These are phyloP conservation scores for Cricetomys ansorgei DNA, from an alignment of 2,113 vertebrate species.

Conservation along the genomic window DNA sequence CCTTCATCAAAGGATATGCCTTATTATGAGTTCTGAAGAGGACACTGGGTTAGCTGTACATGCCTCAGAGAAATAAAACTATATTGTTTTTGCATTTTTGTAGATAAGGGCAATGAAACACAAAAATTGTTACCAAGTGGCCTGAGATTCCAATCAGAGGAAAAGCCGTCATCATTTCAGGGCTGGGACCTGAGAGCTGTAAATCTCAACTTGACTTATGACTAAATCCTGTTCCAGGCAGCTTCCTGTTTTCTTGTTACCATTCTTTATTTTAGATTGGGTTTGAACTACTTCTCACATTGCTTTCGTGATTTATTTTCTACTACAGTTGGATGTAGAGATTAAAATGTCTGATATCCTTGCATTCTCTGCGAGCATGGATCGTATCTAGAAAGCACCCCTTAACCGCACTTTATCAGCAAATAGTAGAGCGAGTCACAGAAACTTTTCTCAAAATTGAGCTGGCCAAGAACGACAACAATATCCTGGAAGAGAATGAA, in stretches of 20 bases:
- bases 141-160: conserved; percentile 5
- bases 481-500: background rate
- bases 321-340: conserved; percentile 58
- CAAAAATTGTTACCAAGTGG: background rate
- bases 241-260: conserved; percentile 77
- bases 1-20: background rate
- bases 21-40: background rate
- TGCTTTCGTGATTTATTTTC: conserved; percentile 73
- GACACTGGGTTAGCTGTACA: background rate
- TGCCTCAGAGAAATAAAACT: background rate
- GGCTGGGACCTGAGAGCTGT: background rate
- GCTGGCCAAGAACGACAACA: conserved; percentile 33
- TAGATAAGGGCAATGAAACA: conserved; percentile 9
- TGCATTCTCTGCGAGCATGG: conserved; percentile 14
- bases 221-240: conserved; percentile 65
- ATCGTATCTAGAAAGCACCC: conserved; percentile 55
- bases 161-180: background rate
- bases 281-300: conserved; percentile 71
- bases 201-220: conserved; percentile 72
- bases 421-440: background rate
- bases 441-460: background rate
- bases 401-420: background rate
- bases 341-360: conserved; percentile 65
- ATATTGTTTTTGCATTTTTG: background rate
- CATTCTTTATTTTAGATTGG: conserved; percentile 73